Base-by-base conservation (phyloP, 1,140 invertebrate species). In the Acromyrmex charruanus region DNA sequence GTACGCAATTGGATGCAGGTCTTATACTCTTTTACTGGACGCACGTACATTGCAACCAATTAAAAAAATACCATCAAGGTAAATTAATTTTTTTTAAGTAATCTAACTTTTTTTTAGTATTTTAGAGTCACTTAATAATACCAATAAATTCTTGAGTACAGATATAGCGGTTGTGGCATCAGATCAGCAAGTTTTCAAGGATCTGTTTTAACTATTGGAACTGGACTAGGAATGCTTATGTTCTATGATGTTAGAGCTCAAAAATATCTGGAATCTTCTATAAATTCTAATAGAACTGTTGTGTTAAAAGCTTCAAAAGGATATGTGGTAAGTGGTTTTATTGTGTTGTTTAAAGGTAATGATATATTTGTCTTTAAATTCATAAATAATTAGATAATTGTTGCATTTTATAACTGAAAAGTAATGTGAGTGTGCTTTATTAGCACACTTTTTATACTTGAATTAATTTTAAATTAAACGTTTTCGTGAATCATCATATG, bases 1-100 rank as follows among this genome's bases (percentile, higher is more conserved):
- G 10, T 99, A 99, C 95, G 98, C 98, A 3, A 97, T 99, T 65
- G 99, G 99, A 28, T 99, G 98, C 92, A 97, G 98, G 86, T 99
- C 98, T 55, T 98, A 99, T 93, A 99, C 99, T 3, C 96, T 99
- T 59, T 95, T 99, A 10, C 95, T 99, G 59, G 99, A 99, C 95
- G 97, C 98, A 39, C 96, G 98, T 89, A 98, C 98, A 49, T 95
- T 99, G 59, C 98, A 99, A 93, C 96, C 97, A 80, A 95, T 96
- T 25, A 96, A 96, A 91, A 97, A 97, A 94, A 96, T 97, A 86
- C 94, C 95, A 5, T 95, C 95, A 4, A 92, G 95, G 94, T 95
- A 92, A 71, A 71, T 49, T 18, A 44, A 18, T 21, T 44, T 69
- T 3, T 14, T 14, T 72, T 58, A 18, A 18, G 4, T 55, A 55